Evolutionary conservation across 2,888 invertebrate species (phyloP).

Genomic region (Pocota personata): DNA sequence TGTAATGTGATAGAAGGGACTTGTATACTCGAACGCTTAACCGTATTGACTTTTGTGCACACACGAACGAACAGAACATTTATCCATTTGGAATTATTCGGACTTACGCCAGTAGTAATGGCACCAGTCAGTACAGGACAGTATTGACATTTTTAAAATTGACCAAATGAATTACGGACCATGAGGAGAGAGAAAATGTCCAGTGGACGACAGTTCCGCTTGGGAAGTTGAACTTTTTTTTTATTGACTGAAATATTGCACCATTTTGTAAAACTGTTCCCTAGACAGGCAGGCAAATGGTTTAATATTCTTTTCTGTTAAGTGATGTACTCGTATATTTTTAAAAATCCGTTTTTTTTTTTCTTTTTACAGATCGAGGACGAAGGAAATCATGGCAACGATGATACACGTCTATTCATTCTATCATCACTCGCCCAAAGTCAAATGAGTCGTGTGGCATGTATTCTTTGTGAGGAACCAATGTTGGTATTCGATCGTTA

Average conservation of each 20-base stretch:
- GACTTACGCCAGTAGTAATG: constrained; percentile 58
- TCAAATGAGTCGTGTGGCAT: constrained; percentile 93
- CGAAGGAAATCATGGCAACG: constrained; percentile 98
- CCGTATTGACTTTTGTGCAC: constrained; percentile 47
- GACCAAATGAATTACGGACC: constrained; percentile 61
- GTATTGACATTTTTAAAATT: constrained; percentile 65
- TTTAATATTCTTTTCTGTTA: constrained; percentile 34
- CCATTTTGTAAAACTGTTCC: not conserved
- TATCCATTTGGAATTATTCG: constrained; percentile 70
- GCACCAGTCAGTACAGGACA: constrained; percentile 34
- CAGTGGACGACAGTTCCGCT: constrained; percentile 19
- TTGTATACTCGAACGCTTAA: constrained; percentile 28
- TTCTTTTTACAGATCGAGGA: constrained; percentile 92
- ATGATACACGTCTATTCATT: constrained; percentile 98
- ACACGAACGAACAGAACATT: constrained; percentile 60
- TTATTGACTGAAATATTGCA: not conserved
- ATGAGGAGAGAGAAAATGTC: constrained; percentile 10
- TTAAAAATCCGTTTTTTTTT: constrained; percentile 47
- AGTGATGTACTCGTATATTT: constrained; percentile 28
- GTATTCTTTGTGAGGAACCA: constrained; percentile 93
- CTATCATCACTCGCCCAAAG: constrained; percentile 96
- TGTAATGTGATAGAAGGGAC: constrained; percentile 58
- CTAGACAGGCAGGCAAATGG: not conserved
- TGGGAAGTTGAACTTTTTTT: not conserved
- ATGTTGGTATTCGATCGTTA: constrained; percentile 98